A percentile compares a stretch with the other conserved stretches of the same genome.
Conservation (phyloP, 2,113 vertebrate genomes). For the Malurus cyaneus region DNA sequence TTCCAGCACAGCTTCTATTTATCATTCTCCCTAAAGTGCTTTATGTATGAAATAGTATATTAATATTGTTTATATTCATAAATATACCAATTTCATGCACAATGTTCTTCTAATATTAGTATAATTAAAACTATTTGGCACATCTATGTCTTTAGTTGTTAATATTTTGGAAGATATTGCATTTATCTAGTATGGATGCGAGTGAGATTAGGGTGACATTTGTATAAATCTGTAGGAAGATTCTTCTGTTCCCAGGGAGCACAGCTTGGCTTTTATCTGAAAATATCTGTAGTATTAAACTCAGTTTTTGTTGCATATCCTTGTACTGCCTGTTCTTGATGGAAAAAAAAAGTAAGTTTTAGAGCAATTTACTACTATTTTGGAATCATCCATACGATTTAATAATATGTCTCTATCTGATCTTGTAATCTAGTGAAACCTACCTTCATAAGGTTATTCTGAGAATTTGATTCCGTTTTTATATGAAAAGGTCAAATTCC, state of each 20-base stretch:
- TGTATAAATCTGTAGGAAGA: neutral
- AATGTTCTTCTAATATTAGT: neutral
- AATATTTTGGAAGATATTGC: neutral
- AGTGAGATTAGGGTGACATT: neutral
- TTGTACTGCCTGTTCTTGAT: neutral
- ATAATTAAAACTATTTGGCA: neutral
- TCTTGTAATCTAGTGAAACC: neutral
- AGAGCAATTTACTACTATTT: neutral
- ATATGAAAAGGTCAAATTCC: neutral
- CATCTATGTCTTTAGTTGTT: neutral
- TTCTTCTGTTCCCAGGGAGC: neutral
- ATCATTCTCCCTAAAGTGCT: neutral
- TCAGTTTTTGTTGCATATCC: neutral
- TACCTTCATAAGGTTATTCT: neutral
- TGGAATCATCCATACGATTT: neutral
- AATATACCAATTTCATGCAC: neutral
- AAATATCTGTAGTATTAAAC: neutral
- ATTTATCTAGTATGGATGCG: neutral
- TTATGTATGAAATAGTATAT: neutral
- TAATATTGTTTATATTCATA: neutral
- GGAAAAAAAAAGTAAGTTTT: neutral
- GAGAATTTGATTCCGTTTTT: neutral
- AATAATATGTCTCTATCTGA: neutral
- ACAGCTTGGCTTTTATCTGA: neutral
- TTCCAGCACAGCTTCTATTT: neutral